Conservation (phyloP, 2,888 invertebrate species). For the Agrenia bidenticulata region DNA sequence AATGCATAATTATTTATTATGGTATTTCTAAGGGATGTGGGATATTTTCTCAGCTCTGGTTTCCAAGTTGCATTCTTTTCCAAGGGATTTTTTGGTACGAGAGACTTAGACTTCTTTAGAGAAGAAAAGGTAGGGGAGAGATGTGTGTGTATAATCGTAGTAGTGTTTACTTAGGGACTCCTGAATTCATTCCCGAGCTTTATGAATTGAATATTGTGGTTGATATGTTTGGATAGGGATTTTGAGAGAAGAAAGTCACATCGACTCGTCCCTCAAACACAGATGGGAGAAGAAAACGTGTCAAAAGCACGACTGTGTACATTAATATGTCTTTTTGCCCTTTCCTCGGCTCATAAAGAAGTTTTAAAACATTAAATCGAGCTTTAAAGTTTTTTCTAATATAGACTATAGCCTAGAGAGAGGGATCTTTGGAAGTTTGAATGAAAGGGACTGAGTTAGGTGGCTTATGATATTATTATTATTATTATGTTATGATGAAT, state of each 20-base stretch:
- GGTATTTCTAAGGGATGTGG: no score
- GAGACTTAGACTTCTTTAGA: no score
- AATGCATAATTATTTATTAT: neutral
- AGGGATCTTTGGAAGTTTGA: no score
- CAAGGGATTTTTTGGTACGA: no score
- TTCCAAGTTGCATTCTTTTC: no score
- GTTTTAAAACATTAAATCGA: neutral
- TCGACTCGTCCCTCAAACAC: neutral
- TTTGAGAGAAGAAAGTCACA: neutral
- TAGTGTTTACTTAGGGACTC: conserved; percentile 1
- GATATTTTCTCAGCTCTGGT: no score
- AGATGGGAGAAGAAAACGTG: conserved; percentile 21
- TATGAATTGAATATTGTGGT: neutral
- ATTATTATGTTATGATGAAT: no score
- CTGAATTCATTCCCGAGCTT: no score
- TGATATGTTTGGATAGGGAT: neutral
- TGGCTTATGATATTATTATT: no score
- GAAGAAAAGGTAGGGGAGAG: neutral
- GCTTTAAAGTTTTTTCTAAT: no score
- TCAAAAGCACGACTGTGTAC: conserved; percentile 35
- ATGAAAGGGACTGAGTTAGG: no score
- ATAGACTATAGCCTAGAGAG: no score
- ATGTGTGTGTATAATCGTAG: neutral
- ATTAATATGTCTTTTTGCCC: conserved; percentile 19
- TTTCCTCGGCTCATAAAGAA: conserved; percentile 23